Evolutionary conservation across 2,888 invertebrate species (phyloP).

Genomic region (Graphium colonna): DNA sequence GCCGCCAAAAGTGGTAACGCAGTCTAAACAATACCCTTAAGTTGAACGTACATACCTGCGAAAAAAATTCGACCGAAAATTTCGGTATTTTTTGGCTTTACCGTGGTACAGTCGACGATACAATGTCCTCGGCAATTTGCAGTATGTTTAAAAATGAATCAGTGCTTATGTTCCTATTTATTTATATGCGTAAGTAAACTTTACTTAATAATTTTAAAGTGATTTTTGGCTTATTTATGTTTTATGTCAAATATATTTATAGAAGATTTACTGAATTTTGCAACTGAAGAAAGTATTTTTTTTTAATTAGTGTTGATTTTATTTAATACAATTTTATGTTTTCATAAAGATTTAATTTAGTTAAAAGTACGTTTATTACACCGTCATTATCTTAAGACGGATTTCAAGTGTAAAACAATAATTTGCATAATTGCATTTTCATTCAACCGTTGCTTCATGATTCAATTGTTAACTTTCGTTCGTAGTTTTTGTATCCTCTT

Average conservation of each 20-base stretch:
- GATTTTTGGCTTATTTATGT: neutral
- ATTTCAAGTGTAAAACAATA: too few relatives aligned
- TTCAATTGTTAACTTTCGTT: too few relatives aligned
- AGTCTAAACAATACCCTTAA: conserved; percentile 23
- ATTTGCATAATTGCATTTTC: too few relatives aligned
- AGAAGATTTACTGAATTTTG: conserved; percentile 24
- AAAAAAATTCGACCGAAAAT: conserved; percentile 1
- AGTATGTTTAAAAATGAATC: neutral
- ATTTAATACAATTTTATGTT: too few relatives aligned
- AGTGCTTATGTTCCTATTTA: neutral
- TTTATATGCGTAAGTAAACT: conserved; percentile 10
- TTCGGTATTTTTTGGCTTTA: neutral
- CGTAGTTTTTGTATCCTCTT: too few relatives aligned
- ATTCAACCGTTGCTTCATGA: too few relatives aligned
- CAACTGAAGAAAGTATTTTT: conserved; percentile 12
- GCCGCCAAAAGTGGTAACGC: conserved; percentile 20
- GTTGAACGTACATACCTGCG: conserved; percentile 22
- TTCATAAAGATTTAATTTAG: too few relatives aligned
- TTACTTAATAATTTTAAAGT: neutral
- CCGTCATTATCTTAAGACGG: too few relatives aligned
- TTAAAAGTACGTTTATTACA: too few relatives aligned
- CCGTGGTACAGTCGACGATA: neutral
- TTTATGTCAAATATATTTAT: neutral
- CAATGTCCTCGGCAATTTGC: neutral
- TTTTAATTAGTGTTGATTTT: neutral